Conservation (phyloP, 2,797 vertebrate species). For the Caiman crocodilus region DNA sequence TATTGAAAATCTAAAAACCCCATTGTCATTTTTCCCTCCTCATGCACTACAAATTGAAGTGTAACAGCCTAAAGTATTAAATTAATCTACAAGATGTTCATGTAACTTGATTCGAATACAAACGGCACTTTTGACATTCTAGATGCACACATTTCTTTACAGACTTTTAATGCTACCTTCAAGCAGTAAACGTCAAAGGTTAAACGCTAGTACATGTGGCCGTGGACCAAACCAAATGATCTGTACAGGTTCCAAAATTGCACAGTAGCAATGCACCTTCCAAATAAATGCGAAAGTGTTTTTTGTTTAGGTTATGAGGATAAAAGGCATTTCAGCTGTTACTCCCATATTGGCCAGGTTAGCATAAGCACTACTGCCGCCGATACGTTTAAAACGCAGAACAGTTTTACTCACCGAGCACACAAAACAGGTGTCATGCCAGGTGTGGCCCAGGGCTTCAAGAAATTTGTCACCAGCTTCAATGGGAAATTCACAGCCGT, state of each 20-base stretch:
- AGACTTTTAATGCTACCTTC: fast-evolving
- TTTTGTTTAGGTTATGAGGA: constrained; percentile 38
- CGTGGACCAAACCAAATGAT: constrained; percentile 1
- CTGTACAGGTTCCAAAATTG: neutral
- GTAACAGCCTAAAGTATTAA: neutral
- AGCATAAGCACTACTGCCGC: neutral
- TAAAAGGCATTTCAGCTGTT: neutral
- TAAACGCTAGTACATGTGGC: constrained; percentile 6
- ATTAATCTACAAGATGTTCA: neutral
- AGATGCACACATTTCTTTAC: neutral
- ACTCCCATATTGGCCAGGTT: neutral
- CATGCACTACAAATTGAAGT: neutral
- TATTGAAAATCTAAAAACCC: fast-evolving
- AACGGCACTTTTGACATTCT: neutral
- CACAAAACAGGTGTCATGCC: constrained; percentile 99
- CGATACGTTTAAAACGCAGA: neutral
- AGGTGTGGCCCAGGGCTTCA: constrained; percentile 93
- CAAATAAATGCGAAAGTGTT: constrained; percentile 30
- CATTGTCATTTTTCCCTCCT: neutral
- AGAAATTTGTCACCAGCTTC: constrained; percentile 98
- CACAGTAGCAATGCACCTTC: constrained; percentile 46
- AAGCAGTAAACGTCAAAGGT: neutral
- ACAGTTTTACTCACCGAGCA: constrained; percentile 88
- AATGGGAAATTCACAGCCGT: constrained; percentile 96
- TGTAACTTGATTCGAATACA: neutral